Evolutionary conservation across 2,797 vertebrate species (phyloP).

Genomic region (Lepilemur septentrionalis): DNA sequence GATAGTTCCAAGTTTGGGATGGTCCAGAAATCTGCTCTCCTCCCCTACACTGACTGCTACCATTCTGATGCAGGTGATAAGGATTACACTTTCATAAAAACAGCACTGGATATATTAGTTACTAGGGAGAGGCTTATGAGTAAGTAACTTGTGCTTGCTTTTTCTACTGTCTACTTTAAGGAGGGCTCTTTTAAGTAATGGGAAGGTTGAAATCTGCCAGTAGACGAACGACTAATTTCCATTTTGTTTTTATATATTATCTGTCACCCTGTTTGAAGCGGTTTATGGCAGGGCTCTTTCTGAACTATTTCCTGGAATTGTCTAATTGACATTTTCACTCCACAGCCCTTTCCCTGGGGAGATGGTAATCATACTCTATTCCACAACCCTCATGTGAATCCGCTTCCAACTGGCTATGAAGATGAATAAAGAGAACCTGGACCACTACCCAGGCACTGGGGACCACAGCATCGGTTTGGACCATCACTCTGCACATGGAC

Average conservation of each 20-base stretch:
- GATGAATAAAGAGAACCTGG: conserved; percentile 84
- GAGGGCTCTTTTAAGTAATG: neutral
- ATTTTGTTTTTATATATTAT: conserved; percentile 37
- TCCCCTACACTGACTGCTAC: neutral
- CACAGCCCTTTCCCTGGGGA: conserved; percentile 97
- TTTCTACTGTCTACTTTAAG: neutral
- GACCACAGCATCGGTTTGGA: conserved; percentile 78
- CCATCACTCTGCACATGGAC: conserved; percentile 78
- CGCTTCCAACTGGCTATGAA: conserved; percentile 95
- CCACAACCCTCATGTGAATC: conserved; percentile 92
- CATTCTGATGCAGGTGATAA: neutral
- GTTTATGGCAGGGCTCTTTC: neutral
- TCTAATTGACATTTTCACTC: conserved; percentile 66
- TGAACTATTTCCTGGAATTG: conserved; percentile 39
- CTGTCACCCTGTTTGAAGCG: neutral
- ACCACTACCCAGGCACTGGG: conserved; percentile 45
- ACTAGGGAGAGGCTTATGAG: neutral
- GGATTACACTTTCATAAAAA: neutral
- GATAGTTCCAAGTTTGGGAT: neutral
- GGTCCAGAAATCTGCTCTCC: neutral
- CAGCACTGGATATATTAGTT: neutral
- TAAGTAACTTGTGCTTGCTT: neutral
- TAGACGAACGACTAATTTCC: neutral
- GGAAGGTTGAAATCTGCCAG: neutral
- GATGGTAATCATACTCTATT: conserved; percentile 93